Conservation (phyloP, 1,140 invertebrate species). For the Bombus pyrosoma region DNA sequence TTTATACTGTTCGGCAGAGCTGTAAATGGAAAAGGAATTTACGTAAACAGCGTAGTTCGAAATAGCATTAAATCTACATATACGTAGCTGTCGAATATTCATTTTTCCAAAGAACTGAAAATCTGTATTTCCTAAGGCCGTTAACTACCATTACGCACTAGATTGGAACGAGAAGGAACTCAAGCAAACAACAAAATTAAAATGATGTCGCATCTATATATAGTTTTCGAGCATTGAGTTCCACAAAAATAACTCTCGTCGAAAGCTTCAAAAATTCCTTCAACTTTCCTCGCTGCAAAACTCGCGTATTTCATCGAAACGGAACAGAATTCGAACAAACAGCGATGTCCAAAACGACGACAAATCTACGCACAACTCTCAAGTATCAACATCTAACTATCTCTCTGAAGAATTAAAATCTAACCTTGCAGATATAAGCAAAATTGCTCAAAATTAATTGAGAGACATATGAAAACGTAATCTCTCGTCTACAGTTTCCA, state of each 20-base stretch:
- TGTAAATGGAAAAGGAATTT: no score
- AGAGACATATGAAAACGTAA: accelerated
- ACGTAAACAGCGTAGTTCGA: not conserved
- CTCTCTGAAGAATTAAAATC: no score
- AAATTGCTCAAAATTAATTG: no score
- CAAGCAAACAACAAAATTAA: not conserved
- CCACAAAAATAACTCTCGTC: not conserved
- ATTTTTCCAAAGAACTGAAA: not conserved
- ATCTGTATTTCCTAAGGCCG: not conserved
- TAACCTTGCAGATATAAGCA: no score
- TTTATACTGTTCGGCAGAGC: not conserved
- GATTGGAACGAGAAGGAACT: not conserved
- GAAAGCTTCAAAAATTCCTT: not conserved
- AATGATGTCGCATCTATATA: not conserved
- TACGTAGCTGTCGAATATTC: accelerated
- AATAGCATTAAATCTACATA: not conserved
- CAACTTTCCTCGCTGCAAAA: not conserved
- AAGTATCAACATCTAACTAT: no score
- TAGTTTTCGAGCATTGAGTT: not conserved
- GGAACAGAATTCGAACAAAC: not conserved
- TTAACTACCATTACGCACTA: not conserved
- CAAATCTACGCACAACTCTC: no score
- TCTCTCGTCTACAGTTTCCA: not conserved
- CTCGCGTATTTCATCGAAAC: not conserved
- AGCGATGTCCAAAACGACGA: not conserved